phyloP scores from a whole-genome alignment of 1,140 invertebrate genomes.

The Camponotus vicinus region DNA sequence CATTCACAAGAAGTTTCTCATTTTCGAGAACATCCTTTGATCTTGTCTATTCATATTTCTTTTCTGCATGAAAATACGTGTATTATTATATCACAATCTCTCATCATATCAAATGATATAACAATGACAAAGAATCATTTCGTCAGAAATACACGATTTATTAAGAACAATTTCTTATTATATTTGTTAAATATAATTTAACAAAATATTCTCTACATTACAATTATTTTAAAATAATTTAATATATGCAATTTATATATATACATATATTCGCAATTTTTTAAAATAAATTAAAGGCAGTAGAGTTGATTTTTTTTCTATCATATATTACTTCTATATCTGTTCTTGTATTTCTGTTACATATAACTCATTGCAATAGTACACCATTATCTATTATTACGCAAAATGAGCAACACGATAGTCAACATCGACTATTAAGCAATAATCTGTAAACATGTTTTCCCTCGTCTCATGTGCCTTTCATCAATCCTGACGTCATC shows the following conservation, averaged over 20 bases:
- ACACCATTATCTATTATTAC: not conserved
- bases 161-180: not conserved
- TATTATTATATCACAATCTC: not conserved
- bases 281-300: not conserved
- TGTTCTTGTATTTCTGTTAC: not conserved
- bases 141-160: not conserved
- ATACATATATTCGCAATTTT: no score
- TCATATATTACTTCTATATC: no score
- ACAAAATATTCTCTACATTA: not conserved
- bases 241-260: not conserved
- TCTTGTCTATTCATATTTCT: not conserved
- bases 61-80: not conserved
- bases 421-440: not conserved
- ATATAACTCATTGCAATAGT: conserved; percentile 1
- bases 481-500: not conserved
- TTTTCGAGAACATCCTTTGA: not conserved
- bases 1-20: conserved; percentile 21
- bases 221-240: not conserved
- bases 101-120: not conserved
- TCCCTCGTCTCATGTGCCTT: conserved; percentile 33
- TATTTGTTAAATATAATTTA: not conserved
- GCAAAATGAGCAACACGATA: conserved; percentile 25
- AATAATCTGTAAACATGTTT: conserved; percentile 40
- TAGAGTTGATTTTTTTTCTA: not conserved
- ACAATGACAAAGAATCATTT: not conserved